phyloP scores from a whole-genome alignment of 2,888 invertebrate species.

The Myathropa florea region DNA sequence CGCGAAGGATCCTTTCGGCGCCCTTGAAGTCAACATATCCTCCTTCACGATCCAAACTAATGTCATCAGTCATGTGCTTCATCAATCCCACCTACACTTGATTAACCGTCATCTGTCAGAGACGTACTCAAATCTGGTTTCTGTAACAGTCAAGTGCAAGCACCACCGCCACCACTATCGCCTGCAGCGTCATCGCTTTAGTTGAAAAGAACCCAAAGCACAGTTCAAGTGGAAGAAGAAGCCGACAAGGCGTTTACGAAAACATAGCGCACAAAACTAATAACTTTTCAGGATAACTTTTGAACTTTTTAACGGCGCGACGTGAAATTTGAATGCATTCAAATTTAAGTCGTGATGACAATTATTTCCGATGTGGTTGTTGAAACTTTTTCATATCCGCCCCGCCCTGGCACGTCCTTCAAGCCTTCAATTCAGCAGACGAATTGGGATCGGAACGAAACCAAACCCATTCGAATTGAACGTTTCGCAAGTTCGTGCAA shows the following conservation, averaged over 20 bases:
- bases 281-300: conserved; percentile 66
- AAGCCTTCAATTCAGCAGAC: not conserved
- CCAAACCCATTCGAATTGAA: conserved; percentile 14
- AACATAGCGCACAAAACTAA: conserved; percentile 65
- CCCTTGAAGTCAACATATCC: not conserved
- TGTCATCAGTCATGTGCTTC: not conserved
- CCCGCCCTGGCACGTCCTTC: not conserved
- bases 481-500: conserved; percentile 63
- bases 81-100: conserved; percentile 1
- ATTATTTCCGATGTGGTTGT: conserved; percentile 71
- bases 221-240: conserved; percentile 57
- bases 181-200: not conserved
- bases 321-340: conserved; percentile 66
- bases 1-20: not conserved
- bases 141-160: not conserved
- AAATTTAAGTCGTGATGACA: conserved; percentile 71
- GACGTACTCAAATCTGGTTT: not conserved
- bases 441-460: not conserved
- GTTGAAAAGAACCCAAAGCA: not conserved
- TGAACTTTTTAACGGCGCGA: conserved; percentile 68
- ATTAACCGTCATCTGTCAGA: not conserved
- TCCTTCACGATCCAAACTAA: not conserved
- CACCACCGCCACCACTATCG: not conserved
- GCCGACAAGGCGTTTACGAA: conserved; percentile 56
- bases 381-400: conserved; percentile 39